Evolutionary conservation across 2,113 vertebrate species (phyloP).

Genomic region (Chaetops frenatus): DNA sequence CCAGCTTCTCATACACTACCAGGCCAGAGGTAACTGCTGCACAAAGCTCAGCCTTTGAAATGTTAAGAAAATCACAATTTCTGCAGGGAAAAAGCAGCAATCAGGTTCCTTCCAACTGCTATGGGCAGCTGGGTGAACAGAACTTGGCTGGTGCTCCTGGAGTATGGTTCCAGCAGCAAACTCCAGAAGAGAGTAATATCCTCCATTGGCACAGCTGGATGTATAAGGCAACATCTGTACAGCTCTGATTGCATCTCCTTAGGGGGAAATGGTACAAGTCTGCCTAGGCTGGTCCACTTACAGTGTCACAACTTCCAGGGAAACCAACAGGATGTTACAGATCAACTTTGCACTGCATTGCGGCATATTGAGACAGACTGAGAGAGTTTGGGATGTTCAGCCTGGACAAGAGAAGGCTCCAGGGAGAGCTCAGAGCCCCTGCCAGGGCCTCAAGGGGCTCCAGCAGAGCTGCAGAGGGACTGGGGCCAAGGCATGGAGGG

Average conservation of each 20-base stretch:
- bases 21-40: neutral
- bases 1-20: neutral
- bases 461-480: neutral
- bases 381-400: rapidly evolving
- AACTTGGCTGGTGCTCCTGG: neutral
- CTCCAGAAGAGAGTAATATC: neutral
- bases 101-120: neutral
- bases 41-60: neutral
- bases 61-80: neutral
- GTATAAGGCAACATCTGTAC: neutral
- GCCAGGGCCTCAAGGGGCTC: neutral
- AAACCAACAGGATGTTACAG: neutral
- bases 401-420: neutral
- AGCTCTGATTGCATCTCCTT: neutral
- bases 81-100: neutral
- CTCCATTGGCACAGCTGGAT: neutral
- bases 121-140: neutral
- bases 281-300: neutral
- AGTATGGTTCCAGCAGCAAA: neutral
- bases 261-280: neutral
- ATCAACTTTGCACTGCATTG: neutral
- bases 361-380: rapidly evolving
- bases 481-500: neutral
- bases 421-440: neutral
- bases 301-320: neutral